Evolutionary conservation across 2,888 invertebrate species (phyloP).

Genomic region (Coecobrya sp.): DNA sequence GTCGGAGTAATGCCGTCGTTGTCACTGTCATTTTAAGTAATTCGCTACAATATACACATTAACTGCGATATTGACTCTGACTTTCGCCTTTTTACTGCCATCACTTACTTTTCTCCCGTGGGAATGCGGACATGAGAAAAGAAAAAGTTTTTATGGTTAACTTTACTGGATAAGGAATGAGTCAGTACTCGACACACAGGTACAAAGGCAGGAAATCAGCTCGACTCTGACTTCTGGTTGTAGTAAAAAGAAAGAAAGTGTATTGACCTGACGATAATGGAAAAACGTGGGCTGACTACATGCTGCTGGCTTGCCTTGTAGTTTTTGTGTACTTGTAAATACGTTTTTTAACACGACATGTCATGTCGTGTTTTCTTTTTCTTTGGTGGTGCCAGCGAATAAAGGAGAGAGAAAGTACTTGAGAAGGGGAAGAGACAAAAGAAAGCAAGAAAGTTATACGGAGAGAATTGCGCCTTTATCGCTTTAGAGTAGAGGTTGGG

Average conservation of each 20-base stretch:
- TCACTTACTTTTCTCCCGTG: conserved; percentile 16
- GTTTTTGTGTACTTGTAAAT: background rate
- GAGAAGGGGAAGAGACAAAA: background rate
- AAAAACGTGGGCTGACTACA: conserved; percentile 40
- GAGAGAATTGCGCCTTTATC: background rate
- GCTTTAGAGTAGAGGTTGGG: background rate
- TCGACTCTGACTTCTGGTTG: background rate
- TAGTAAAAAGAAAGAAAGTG: conserved; percentile 30
- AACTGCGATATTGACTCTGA: conserved; percentile 77
- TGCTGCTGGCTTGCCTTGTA: background rate
- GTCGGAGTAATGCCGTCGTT: background rate
- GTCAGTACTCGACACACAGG: background rate
- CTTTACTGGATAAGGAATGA: background rate
- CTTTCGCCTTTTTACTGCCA: conserved; percentile 46
- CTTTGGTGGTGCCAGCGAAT: background rate
- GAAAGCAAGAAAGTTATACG: background rate
- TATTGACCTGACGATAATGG: conserved; percentile 59
- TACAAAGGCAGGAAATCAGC: background rate
- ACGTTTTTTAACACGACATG: conserved; percentile 1
- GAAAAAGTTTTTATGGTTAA: background rate
- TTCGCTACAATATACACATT: conserved; percentile 4
- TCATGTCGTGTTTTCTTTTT: conserved; percentile 11
- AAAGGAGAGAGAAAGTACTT: background rate
- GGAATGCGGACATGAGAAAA: conserved; percentile 48
- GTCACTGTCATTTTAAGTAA: conserved; percentile 32